Evolutionary conservation across 2,113 vertebrate species (phyloP).

Genomic region (Alouatta palliata): DNA sequence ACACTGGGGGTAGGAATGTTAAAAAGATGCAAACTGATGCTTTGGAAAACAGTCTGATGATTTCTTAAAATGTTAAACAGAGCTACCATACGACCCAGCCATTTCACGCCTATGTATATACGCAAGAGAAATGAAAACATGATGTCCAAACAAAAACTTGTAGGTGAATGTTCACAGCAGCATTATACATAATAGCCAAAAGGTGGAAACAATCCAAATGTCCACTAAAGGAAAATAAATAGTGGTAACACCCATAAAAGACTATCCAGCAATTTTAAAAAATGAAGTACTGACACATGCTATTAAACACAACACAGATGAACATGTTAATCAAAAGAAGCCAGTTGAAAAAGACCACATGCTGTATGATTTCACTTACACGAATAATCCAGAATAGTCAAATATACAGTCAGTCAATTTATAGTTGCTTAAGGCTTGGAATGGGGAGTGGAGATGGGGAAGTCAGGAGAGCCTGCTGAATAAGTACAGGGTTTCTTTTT

Average conservation of each 20-base stretch:
- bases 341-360: neutral
- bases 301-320: neutral
- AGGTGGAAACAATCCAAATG: neutral
- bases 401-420: neutral
- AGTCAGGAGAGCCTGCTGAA: neutral
- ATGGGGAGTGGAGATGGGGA: neutral
- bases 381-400: neutral
- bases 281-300: neutral
- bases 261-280: neutral
- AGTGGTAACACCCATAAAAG: neutral
- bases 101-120: neutral
- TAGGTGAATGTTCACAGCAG: neutral
- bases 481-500: neutral
- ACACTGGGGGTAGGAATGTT: neutral
- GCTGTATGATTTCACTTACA: neutral
- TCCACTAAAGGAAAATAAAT: neutral
- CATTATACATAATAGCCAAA: neutral
- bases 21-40: neutral
- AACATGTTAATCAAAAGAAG: neutral
- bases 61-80: neutral
- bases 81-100: neutral
- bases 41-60: neutral
- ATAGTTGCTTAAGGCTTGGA: neutral
- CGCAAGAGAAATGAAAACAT: slow-evolving; percentile 1
- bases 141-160: neutral